Conservation (phyloP, 2,797 vertebrate species). For the Acipenser oxyrinchus region DNA sequence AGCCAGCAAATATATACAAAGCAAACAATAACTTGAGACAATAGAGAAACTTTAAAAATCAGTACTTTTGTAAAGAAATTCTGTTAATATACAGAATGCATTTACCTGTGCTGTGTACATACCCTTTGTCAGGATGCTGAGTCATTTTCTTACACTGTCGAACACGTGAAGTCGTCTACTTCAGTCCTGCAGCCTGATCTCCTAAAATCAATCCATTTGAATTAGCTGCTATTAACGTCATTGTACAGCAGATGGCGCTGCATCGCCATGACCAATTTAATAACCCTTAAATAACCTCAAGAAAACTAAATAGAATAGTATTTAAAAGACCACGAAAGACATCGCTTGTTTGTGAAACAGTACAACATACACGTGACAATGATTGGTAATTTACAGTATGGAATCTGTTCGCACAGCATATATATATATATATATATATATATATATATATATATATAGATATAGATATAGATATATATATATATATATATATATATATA, state of each 20-base stretch:
- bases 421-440: too few species aligned
- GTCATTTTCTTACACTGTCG: constrained; percentile 17
- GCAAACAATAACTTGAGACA: constrained; percentile 63
- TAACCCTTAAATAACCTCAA: too few species aligned
- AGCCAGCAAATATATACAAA: constrained; percentile 78
- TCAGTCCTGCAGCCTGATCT: constrained; percentile 13
- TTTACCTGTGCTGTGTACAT: constrained; percentile 51
- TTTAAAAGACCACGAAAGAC: too few species aligned
- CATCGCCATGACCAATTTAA: background rate
- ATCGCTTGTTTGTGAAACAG: too few species aligned
- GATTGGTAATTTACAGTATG: too few species aligned
- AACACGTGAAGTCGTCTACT: background rate
- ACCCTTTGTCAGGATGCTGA: constrained; percentile 8
- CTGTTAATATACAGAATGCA: constrained; percentile 36
- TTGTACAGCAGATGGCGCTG: constrained; percentile 41
- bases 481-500: too few species aligned
- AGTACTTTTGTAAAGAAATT: constrained; percentile 42
- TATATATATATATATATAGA: too few species aligned
- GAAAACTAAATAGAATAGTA: too few species aligned
- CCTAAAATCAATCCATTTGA: background rate
- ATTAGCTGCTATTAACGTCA: background rate
- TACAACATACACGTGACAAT: too few species aligned
- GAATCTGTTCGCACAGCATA: too few species aligned
- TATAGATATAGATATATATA: too few species aligned
- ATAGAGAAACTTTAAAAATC: constrained; percentile 33